Base-by-base conservation (phyloP, 2,113 vertebrate species). In the Hyla sarda region DNA sequence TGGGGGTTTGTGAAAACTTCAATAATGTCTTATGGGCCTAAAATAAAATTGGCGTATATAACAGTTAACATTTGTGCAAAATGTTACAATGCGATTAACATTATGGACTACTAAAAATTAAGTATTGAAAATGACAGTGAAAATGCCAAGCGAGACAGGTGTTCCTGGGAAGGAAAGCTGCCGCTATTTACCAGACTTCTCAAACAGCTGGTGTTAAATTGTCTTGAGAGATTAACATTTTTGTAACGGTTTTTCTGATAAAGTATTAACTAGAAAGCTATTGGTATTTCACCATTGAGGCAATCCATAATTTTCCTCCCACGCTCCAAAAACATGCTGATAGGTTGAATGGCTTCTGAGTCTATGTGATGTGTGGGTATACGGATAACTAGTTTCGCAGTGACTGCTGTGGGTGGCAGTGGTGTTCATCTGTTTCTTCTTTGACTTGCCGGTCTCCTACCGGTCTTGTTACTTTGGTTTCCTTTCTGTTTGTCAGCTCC, bases 201-300 rank as follows among this genome's bases (percentile, higher is more conserved):
- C 62, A 32, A 65, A 69, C 65, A 69, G 65, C 65, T 69, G 65
- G 30, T 69, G 32, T 14, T 69, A 69, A 69, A 69, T 69, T 34
- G 11, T 69, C 21, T 19, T 19, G 30, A 69, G 65, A 37, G 17
- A 69, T 69, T 69, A 34, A 69, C 17, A 69, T 69, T 69, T n/a
- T 69, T 69, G 30, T 69, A 16, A 34, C 32, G 3, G 30, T 7
- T 34, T 69, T 69, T 69, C n/a, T 67, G 14, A n/a, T 14, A 14
- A 62, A 62, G 30, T 67, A 30, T 32, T 67, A 32, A 6, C 16
- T 6, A 69, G 32, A 34, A 30, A 34, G 21, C 32, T 37, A 69
- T 34, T 37, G 62, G 28, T 67, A 67, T 17, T 67, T 67, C 30
- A 32, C 14, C 16, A 32, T n/a, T 32, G 28, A 17, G n/a, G 14